Conservation (phyloP, 2,888 invertebrate species). For the Nipponacmea schrenckii region DNA sequence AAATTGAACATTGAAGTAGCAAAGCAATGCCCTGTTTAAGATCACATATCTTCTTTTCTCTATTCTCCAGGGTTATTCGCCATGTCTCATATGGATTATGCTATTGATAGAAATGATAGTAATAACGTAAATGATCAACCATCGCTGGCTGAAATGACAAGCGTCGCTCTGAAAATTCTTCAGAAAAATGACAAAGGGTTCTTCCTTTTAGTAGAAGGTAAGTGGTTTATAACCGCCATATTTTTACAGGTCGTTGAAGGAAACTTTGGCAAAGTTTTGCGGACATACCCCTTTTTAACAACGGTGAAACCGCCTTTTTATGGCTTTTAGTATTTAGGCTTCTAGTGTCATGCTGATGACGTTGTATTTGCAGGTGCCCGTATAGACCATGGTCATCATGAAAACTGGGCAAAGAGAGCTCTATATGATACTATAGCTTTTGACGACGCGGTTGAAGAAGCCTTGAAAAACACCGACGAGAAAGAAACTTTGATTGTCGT, state of each 20-base stretch:
- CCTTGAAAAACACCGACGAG: slow-evolving; percentile 71
- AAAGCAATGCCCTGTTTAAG: too few relatives aligned
- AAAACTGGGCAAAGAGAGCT: slow-evolving; percentile 72
- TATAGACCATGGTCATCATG: slow-evolving; percentile 72
- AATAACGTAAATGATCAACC: slow-evolving; percentile 71
- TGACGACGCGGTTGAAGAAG: slow-evolving; percentile 76
- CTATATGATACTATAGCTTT: slow-evolving; percentile 84
- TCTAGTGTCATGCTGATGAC: not conserved
- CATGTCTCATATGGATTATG: slow-evolving; percentile 78
- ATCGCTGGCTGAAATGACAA: slow-evolving; percentile 83
- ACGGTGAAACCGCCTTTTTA: too few relatives aligned
- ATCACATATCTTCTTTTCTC: too few relatives aligned
- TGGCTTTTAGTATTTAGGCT: too few relatives aligned
- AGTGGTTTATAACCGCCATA: not conserved
- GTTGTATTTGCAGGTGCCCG: slow-evolving; percentile 51
- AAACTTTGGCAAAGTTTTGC: too few relatives aligned
- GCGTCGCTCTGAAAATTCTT: slow-evolving; percentile 79
- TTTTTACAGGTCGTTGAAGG: too few relatives aligned
- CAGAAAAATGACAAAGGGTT: slow-evolving; percentile 77
- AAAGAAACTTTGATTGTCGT: slow-evolving; percentile 82
- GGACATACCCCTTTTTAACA: too few relatives aligned
- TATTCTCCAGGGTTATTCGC: slow-evolving; percentile 57
- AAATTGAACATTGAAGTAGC: too few relatives aligned
- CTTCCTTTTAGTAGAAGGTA: slow-evolving; percentile 77
- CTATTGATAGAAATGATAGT: slow-evolving; percentile 69